These are phyloP conservation scores for Zenarchopterus dispar DNA, from an alignment of 2,797 vertebrate species.

Conservation along the genomic window DNA sequence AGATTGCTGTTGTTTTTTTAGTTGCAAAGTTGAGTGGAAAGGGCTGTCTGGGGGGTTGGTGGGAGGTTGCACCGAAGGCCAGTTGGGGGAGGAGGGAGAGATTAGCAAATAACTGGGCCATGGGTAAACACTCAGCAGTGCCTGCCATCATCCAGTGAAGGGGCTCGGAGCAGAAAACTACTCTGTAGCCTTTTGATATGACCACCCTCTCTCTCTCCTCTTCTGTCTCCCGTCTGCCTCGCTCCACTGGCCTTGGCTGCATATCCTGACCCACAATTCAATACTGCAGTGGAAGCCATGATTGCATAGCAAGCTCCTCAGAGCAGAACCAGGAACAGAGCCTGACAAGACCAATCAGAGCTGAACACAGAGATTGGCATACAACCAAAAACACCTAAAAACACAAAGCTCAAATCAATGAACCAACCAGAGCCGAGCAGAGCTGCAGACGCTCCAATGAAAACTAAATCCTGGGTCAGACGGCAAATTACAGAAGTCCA, in stretches of 20 bases:
- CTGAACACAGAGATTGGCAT: conserved; percentile 42
- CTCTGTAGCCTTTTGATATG: conserved; percentile 71
- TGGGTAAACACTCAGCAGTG: conserved; percentile 75
- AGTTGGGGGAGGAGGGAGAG: conserved; percentile 61
- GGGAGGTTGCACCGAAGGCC: conserved; percentile 66
- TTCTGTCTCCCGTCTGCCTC: conserved; percentile 47
- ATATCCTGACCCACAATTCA: conserved; percentile 75
- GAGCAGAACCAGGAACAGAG: conserved; percentile 52
- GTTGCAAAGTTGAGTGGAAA: conserved; percentile 56
- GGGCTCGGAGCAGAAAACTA: conserved; percentile 63
- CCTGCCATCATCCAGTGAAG: conserved; percentile 66
- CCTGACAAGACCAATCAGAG: conserved; percentile 46
- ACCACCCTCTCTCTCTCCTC: conserved; percentile 40
- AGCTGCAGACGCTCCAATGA: conserved; percentile 36
- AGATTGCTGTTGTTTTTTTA: conserved; percentile 75
- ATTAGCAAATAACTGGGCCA: conserved; percentile 83
- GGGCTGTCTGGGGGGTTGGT: conserved; percentile 41
- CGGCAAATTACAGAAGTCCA: conserved; percentile 42
- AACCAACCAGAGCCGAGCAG: conserved; percentile 23
- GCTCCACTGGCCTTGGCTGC: conserved; percentile 68
- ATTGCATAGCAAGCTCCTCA: conserved; percentile 48
- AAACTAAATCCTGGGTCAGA: conserved; percentile 27
- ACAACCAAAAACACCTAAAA: conserved; percentile 48
- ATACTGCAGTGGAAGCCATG: conserved; percentile 57
- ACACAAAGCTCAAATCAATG: conserved; percentile 27